Evolutionary conservation across 2,888 invertebrate species (phyloP), one percentile per base, ranked within the genome.

Genomic region (Dyspetes luteomarginatus): DNA sequence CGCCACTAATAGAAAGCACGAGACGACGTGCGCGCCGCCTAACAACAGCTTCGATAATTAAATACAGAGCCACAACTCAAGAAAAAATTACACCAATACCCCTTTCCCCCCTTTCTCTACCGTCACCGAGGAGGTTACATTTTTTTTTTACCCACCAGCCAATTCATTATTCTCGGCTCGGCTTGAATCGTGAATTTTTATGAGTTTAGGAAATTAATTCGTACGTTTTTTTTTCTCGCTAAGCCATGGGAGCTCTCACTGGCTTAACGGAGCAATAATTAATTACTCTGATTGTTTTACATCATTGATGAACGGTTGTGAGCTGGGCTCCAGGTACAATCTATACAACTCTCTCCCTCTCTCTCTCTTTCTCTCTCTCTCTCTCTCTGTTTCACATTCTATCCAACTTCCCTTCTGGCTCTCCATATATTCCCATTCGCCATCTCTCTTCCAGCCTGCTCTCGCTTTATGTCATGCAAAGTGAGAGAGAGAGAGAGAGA

Each of bases 251-350:
- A 41, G 41, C 45, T 72, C 26, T 62, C 69, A 84, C 85, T 69
- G 86, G 91, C 88, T 92, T 90, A 91, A 89, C 90, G 88, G 87
- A 88, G 89, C 85, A 90, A 91, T 91, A 91, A 91, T 91, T 91
- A 91, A 92, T 91, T 91, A 91, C 90, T 89, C 91, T 91, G 91
- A 92, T 92, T 92, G 91, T 90, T 88, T 85, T 92, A 90, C 91
- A 92, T 90, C 86, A 91, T 92, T 92, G 88, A 92, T 90, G 89
- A 91, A 88, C 88, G 87, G 89, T 89, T 89, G 87, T 86, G 86
- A 86, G 86, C 87, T 88, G 28, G 85, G 86, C 87, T 86, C 84
- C 80, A 86, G 79, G 74, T 83, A 75, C 68, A 76, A 82, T 62
- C 68, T 28, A 83, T 82, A 19, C 19, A 52, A 9, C 28, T 55